These are phyloP conservation scores for Melipona beecheii DNA, from an alignment of 2,888 invertebrate species.

Conservation along the genomic window DNA sequence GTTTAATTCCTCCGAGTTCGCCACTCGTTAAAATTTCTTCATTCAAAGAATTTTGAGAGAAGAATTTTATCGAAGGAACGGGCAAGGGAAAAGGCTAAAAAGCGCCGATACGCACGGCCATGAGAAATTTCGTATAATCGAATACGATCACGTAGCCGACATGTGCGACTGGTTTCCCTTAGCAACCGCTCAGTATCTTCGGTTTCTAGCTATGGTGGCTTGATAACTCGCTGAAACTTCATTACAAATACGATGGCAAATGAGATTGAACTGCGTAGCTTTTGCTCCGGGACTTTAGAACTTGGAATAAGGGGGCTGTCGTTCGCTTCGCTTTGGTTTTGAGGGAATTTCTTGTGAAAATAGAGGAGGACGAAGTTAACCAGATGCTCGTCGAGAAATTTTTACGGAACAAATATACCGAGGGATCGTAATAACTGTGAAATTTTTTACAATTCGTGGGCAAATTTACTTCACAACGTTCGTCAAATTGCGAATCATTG, in stretches of 20 bases:
- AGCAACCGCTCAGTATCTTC: conserved; percentile 66
- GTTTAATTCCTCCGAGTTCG: neutral
- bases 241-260: conserved; percentile 60
- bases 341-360: neutral
- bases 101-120: conserved; percentile 15
- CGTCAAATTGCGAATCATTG: too few relatives aligned
- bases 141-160: conserved; percentile 70
- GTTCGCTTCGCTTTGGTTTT: neutral
- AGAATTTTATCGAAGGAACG: neutral
- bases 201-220: conserved; percentile 48
- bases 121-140: conserved; percentile 61
- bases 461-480: too few relatives aligned
- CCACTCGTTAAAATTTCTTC: neutral
- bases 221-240: conserved; percentile 62
- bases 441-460: too few relatives aligned
- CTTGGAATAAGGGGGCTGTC: neutral
- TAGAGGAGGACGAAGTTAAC: neutral
- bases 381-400: neutral
- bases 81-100: conserved; percentile 1
- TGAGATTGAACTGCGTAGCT: conserved; percentile 27
- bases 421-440: too few relatives aligned
- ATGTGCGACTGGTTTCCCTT: conserved; percentile 66
- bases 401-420: too few relatives aligned
- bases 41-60: too few relatives aligned
- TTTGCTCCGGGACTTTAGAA: conserved; percentile 11